Evolutionary conservation across 2,113 vertebrate species (phyloP), one percentile per base, ranked within the genome.

Genomic region (sheep (Ovis aries)): DNA sequence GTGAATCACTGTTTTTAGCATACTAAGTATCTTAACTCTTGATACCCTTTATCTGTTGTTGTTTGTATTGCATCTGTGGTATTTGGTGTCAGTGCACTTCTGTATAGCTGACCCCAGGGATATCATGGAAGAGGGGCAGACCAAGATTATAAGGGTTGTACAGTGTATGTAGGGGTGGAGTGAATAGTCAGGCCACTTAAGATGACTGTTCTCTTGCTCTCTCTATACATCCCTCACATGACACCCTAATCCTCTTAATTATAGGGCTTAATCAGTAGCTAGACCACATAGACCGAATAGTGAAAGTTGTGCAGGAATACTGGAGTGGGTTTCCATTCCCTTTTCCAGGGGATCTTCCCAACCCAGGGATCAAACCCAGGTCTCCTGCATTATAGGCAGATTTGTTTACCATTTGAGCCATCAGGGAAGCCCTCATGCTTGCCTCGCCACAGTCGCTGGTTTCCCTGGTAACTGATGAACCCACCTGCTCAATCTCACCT

Each of bases 361-460:
- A 40, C 21, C 67, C 19, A 23, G 67, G 67, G n/a, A 23, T 71
- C 19, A 71, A 71, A 23, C 67, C 64, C 10, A 3, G 67, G 67
- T 40, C 19, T 71, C 10, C 19, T 71, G n/a, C n/a, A 23, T 71
- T 40, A 71, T 11, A 71, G 67, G n/a, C 67, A 40, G 67, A 23
- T 71, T 71, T 71, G 67, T 71, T 23, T 71, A 40, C 67, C 67
- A 40, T 71, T 40, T 71, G 67, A 71, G 17, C n/a, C 67, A 40
- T 21, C n/a, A 3, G 67, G n/a, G 19, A 71, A 71, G 52, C 21
- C 12, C 7, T 25, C 0, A 1, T 40, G 33, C 52, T 83, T 55
- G n/a, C 21, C 52, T n/a, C 0, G 21, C 4, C 52, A n/a, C 12
- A 40, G 81, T 53, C 0, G 0, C n/a, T 83, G 33, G 52, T 55